These are phyloP conservation scores for Ginglymostoma cirratum DNA, from an alignment of 2,113 vertebrate species.

Conservation along the genomic window DNA sequence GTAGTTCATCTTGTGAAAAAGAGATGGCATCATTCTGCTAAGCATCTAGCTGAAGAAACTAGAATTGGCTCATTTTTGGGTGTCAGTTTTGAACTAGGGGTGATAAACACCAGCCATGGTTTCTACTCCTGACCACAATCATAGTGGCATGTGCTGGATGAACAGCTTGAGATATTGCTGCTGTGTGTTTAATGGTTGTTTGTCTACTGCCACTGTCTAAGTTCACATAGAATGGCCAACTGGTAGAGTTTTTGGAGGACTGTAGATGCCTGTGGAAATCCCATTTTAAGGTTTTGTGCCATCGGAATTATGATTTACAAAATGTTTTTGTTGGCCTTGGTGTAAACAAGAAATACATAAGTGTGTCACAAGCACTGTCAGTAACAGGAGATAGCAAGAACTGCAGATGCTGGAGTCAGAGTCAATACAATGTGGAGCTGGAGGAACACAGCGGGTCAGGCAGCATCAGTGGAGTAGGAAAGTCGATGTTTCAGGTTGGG, in stretches of 20 bases:
- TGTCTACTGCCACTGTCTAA: background rate
- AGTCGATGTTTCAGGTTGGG: too few species aligned
- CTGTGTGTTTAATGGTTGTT: background rate
- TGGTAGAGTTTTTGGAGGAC: background rate
- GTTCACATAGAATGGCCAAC: background rate
- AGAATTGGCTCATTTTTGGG: background rate
- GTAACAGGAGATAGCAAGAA: background rate
- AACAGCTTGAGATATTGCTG: background rate
- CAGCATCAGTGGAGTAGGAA: too few species aligned
- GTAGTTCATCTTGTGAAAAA: background rate
- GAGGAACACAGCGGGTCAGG: too few species aligned
- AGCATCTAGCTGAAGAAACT: background rate
- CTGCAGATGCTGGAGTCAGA: too few species aligned
- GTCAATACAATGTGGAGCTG: too few species aligned
- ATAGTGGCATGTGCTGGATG: background rate
- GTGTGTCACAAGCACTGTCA: background rate
- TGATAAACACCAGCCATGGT: background rate
- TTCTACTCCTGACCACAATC: background rate
- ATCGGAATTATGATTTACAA: background rate
- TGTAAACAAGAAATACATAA: background rate
- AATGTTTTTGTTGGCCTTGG: background rate
- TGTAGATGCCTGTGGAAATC: background rate
- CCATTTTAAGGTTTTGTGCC: background rate
- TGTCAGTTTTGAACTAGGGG: background rate
- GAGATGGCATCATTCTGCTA: background rate